These are phyloP conservation scores for Cettia cetti DNA, from an alignment of 2,113 vertebrate genomes.

Conservation along the genomic window DNA sequence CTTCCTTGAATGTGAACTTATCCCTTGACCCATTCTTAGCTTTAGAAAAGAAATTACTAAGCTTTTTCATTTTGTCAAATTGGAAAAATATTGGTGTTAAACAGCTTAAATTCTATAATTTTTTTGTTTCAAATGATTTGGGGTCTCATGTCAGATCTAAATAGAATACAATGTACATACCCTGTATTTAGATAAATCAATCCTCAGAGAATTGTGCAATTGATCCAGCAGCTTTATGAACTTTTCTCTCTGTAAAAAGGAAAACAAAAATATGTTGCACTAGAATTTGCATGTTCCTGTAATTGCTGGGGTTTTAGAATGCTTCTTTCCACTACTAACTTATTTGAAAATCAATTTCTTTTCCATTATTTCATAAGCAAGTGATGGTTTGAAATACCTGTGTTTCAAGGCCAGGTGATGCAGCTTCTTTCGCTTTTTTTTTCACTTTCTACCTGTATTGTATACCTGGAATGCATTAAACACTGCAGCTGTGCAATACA, in stretches of 20 bases:
- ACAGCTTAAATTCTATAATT: neutral
- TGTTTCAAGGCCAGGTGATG: neutral
- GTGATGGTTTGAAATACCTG: neutral
- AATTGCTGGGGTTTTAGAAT: neutral
- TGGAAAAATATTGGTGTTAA: neutral
- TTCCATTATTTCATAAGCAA: neutral
- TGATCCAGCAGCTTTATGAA: conserved; percentile 98
- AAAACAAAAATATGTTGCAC: conserved; percentile 3
- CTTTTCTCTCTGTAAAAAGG: conserved; percentile 88
- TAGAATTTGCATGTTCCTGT: neutral
- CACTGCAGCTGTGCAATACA: neutral
- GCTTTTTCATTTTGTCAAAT: neutral
- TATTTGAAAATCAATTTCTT: neutral
- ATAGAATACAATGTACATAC: conserved; percentile 71
- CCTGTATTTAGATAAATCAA: conserved; percentile 97
- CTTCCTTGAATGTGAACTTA: neutral
- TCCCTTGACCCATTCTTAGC: neutral
- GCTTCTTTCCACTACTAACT: neutral
- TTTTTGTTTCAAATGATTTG: neutral
- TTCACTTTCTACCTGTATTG: neutral
- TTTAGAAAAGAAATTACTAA: neutral
- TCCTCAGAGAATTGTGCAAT: conserved; percentile 95
- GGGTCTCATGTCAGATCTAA: neutral
- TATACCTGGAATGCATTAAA: neutral
- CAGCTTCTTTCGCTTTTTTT: neutral